Conservation (phyloP, 2,113 vertebrate genomes). For the Odobenus rosmarus region DNA sequence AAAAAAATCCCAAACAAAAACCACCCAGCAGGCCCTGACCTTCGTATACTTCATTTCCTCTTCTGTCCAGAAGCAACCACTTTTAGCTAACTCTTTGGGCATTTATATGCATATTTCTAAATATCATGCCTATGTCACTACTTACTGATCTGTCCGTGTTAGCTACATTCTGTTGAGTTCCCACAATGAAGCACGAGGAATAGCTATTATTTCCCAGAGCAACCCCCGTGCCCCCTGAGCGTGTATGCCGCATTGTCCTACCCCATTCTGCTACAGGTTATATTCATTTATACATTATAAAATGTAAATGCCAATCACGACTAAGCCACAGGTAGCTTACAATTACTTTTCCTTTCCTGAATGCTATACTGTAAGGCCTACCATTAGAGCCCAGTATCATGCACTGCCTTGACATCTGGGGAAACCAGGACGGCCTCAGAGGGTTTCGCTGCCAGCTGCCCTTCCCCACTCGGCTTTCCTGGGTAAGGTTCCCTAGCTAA, state of each 20-base stretch:
- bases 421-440: not conserved
- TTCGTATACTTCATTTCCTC: not conserved
- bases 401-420: not conserved
- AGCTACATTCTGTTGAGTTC: not conserved
- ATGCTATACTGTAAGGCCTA: not conserved
- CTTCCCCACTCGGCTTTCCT: not conserved
- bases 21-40: not conserved
- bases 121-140: not conserved
- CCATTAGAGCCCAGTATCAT: not conserved
- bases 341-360: not conserved
- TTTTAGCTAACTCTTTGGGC: not conserved
- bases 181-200: not conserved
- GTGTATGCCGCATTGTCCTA: rapidly evolving
- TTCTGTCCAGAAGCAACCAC: not conserved
- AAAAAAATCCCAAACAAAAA: not conserved
- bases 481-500: not conserved
- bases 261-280: not conserved
- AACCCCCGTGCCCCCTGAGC: not conserved
- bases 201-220: not conserved
- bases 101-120: not conserved
- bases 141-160: not conserved
- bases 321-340: not conserved
- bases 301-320: not conserved
- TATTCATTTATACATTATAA: not conserved
- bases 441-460: not conserved